phyloP scores from a whole-genome alignment of 2,888 invertebrate genomes.

The Sturmia bella region DNA sequence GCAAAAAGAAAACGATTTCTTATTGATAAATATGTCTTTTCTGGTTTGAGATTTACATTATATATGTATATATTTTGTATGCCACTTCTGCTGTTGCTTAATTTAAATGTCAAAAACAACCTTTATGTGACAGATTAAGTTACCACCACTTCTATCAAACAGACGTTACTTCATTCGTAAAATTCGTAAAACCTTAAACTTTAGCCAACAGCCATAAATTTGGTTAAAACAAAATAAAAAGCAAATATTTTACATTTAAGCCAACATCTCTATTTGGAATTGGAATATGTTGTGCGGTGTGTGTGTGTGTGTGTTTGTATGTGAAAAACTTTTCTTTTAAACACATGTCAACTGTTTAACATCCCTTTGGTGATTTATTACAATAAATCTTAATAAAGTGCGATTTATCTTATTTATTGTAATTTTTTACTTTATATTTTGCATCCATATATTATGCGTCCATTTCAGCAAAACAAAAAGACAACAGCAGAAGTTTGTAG shows the following conservation, averaged over 20 bases:
- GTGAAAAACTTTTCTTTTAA: not conserved
- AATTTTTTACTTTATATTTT: conserved; percentile 41
- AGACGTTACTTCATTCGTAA: not conserved
- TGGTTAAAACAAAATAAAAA: conserved; percentile 23
- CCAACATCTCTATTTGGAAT: conserved; percentile 18
- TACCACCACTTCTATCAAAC: conserved; percentile 21
- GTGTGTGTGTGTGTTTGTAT: not conserved
- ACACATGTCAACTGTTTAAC: conserved; percentile 56
- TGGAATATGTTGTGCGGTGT: conserved; percentile 7
- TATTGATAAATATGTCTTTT: too few relatives aligned
- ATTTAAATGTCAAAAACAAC: conserved; percentile 14
- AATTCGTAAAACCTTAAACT: conserved; percentile 31
- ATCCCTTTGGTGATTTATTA: conserved; percentile 68
- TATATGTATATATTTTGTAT: not conserved
- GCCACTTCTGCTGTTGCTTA: not conserved
- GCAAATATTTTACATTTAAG: conserved; percentile 28
- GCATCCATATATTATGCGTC: conserved; percentile 3
- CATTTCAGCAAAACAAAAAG: not conserved
- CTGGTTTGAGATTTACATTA: not conserved
- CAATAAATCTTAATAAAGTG: conserved; percentile 67
- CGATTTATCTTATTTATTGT: conserved; percentile 68
- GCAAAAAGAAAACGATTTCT: too few relatives aligned
- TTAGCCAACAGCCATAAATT: conserved; percentile 65
- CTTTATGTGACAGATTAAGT: conserved; percentile 36
- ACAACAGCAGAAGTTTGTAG: not conserved